These are phyloP conservation scores for Drosophila rufa DNA, from an alignment of 1,140 invertebrate genomes.

Conservation along the genomic window DNA sequence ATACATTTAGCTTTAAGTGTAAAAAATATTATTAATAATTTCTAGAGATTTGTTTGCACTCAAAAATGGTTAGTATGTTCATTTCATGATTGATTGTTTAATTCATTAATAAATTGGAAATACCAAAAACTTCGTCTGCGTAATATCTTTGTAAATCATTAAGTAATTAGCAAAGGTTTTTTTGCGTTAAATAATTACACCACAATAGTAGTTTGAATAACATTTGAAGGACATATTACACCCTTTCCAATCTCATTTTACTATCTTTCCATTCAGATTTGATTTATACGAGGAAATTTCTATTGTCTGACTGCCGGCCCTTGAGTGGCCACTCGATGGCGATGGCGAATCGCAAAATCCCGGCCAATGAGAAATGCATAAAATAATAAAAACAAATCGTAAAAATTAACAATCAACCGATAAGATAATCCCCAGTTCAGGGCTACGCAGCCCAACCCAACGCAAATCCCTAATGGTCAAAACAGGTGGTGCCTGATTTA, in stretches of 20 bases:
- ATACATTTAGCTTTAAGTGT: too few relatives aligned
- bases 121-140: not conserved
- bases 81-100: too few relatives aligned
- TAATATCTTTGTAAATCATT: not conserved
- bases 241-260: not conserved
- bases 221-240: conserved; percentile 24
- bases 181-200: not conserved
- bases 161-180: too few relatives aligned
- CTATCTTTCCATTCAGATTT: conserved; percentile 21
- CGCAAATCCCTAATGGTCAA: conserved; percentile 39
- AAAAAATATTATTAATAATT: too few relatives aligned
- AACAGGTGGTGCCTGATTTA: conserved; percentile 54
- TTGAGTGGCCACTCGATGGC: conserved; percentile 37
- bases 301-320: conserved; percentile 15
- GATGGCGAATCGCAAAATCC: conserved; percentile 52
- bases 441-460: not conserved
- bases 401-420: conserved; percentile 48
- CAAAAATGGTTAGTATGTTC: too few relatives aligned
- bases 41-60: too few relatives aligned
- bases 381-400: conserved; percentile 49
- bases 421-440: conserved; percentile 67
- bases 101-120: too few relatives aligned
- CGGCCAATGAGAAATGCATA: conserved; percentile 41
- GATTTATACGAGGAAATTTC: conserved; percentile 32
- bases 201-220: conserved; percentile 2